phyloP scores from a whole-genome alignment of 2,797 vertebrate species.

The Orestias chungarensis region DNA sequence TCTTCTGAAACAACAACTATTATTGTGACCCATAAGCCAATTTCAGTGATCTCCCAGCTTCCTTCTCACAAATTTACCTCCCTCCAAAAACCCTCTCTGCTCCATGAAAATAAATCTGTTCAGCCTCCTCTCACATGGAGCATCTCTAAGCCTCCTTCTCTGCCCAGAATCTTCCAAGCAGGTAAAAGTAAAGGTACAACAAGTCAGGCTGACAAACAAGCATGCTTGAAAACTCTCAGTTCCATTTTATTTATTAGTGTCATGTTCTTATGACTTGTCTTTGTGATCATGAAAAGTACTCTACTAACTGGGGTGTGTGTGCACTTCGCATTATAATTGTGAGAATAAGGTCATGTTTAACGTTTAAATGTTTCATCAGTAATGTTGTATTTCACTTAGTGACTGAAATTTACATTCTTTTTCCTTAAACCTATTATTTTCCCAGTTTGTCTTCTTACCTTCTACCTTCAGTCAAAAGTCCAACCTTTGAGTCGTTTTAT shows the following conservation, averaged over 20 bases:
- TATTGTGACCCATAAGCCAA: slow-evolving; percentile 21
- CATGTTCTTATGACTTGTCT: slow-evolving; percentile 12
- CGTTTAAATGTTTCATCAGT: neutral
- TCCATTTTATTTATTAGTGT: slow-evolving; percentile 23
- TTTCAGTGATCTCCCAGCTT: slow-evolving; percentile 20
- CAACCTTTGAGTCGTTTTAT: too few relatives aligned
- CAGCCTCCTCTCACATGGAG: slow-evolving; percentile 35
- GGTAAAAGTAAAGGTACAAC: slow-evolving; percentile 72
- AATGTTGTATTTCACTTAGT: neutral
- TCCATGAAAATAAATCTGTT: slow-evolving; percentile 27
- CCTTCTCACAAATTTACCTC: slow-evolving; percentile 20
- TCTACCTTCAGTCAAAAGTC: neutral
- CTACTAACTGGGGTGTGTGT: neutral
- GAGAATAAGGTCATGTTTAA: slow-evolving; percentile 7
- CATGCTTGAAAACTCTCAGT: slow-evolving; percentile 25
- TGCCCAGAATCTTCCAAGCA: slow-evolving; percentile 82
- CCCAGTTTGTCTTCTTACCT: too few relatives aligned
- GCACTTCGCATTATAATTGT: slow-evolving; percentile 10
- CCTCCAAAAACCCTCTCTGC: slow-evolving; percentile 21
- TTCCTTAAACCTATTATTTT: neutral
- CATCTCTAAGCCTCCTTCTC: slow-evolving; percentile 73
- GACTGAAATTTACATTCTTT: neutral
- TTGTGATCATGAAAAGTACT: neutral
- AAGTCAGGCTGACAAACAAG: slow-evolving; percentile 22
- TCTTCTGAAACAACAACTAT: slow-evolving; percentile 19